A percentile compares a stretch with the other conserved stretches of the same genome.
These are phyloP conservation scores for Anoplolepis gracilipes DNA, from an alignment of 1,140 invertebrate species.

Conservation along the genomic window DNA sequence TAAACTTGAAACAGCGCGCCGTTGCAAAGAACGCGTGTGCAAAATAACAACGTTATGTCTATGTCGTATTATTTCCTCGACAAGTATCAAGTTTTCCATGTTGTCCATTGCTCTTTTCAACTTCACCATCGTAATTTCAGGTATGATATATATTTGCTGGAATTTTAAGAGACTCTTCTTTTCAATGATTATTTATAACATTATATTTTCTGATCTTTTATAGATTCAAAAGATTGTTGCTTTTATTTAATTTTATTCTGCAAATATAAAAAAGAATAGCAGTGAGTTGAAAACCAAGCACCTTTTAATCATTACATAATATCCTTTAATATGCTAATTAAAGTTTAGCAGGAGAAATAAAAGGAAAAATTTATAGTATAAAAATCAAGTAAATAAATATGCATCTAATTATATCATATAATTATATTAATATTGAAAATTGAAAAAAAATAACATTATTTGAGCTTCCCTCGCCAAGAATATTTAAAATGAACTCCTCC, in stretches of 20 bases:
- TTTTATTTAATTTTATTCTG: neutral
- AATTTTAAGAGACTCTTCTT: neutral
- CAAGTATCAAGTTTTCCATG: slow-evolving; percentile 36
- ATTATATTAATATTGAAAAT: too few relatives aligned
- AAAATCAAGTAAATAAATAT: neutral
- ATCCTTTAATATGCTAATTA: neutral
- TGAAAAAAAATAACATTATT: neutral
- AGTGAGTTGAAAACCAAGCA: neutral
- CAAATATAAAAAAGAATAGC: neutral
- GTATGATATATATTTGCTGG: neutral
- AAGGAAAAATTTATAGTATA: neutral
- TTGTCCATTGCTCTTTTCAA: neutral
- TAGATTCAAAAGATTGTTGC: neutral
- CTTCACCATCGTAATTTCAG: neutral
- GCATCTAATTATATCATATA: neutral
- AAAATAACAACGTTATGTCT: slow-evolving; percentile 35
- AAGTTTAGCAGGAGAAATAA: neutral
- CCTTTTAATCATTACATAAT: neutral
- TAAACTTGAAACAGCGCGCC: slow-evolving; percentile 75
- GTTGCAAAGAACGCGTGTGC: slow-evolving; percentile 26
- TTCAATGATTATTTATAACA: neutral
- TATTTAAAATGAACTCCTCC: neutral
- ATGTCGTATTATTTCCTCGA: slow-evolving; percentile 22
- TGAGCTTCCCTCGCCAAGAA: neutral
- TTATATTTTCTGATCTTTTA: neutral